Percentiles rank a stretch among this genome's conserved stretches.
Conservation (phyloP, 2,888 invertebrate genomes). For the Galerucella calmariensis region DNA sequence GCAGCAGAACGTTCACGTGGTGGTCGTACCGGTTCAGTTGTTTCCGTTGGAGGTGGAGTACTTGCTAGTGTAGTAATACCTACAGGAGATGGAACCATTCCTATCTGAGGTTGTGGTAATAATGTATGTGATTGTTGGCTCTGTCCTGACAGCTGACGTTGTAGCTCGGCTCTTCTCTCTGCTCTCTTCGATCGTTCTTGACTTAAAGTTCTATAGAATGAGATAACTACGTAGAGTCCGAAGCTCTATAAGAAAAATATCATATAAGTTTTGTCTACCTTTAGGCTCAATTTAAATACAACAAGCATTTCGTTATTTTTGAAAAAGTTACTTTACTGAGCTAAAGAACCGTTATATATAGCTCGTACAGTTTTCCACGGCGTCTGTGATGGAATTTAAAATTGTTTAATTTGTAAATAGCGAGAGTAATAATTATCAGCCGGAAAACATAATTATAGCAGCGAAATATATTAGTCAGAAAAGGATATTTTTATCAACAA, state of each 20-base stretch:
- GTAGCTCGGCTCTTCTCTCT: slow-evolving; percentile 48
- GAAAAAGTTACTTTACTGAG: no score
- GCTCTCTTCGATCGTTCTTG: slow-evolving; percentile 65
- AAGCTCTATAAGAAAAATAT: slow-evolving; percentile 63
- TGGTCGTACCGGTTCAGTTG: not conserved
- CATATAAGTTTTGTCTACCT: not conserved
- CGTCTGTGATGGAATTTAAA: not conserved
- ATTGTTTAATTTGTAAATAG: not conserved
- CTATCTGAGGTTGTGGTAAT: slow-evolving; percentile 10
- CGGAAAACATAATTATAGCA: slow-evolving; percentile 13
- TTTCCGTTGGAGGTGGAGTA: not conserved
- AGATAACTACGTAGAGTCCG: slow-evolving; percentile 71
- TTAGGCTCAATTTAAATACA: no score
- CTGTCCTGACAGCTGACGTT: slow-evolving; percentile 47
- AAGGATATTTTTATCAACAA: slow-evolving; percentile 10
- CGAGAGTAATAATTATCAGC: slow-evolving; percentile 1
- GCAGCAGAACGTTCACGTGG: slow-evolving; percentile 11
- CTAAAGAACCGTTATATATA: no score
- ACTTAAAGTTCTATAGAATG: slow-evolving; percentile 69
- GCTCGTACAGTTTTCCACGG: no score
- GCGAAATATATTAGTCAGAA: not conserved
- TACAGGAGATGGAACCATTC: not conserved
- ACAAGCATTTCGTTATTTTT: no score
- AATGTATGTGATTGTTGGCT: slow-evolving; percentile 25
- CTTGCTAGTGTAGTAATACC: not conserved